These are phyloP conservation scores for Archips crataeganus DNA, from an alignment of 2,888 invertebrate species.

Conservation along the genomic window DNA sequence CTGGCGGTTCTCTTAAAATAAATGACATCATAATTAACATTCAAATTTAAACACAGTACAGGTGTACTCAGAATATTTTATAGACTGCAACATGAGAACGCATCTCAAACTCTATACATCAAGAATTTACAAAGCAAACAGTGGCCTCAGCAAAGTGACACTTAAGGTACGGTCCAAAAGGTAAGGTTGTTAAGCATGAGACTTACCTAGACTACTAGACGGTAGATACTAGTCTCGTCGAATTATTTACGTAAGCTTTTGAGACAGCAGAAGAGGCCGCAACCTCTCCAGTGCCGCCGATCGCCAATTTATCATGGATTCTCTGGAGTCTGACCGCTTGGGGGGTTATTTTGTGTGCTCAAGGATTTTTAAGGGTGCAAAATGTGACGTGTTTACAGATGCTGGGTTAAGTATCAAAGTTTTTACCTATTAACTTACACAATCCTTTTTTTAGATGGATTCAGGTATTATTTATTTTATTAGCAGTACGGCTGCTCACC, in stretches of 20 bases:
- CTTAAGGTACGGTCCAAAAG: slow-evolving; percentile 33
- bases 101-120: slow-evolving; percentile 10
- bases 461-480: too few relatives aligned
- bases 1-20: too few relatives aligned
- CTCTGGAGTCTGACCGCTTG: slow-evolving; percentile 49
- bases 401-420: too few relatives aligned
- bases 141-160: slow-evolving; percentile 9
- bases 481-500: too few relatives aligned
- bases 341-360: slow-evolving; percentile 48
- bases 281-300: slow-evolving; percentile 58
- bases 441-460: too few relatives aligned
- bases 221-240: slow-evolving; percentile 40
- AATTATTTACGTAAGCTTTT: slow-evolving; percentile 70
- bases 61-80: background rate
- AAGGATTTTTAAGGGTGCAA: slow-evolving; percentile 13
- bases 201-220: slow-evolving; percentile 11
- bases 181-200: slow-evolving; percentile 26
- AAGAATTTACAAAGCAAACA: slow-evolving; percentile 26
- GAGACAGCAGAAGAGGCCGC: slow-evolving; percentile 67
- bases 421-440: too few relatives aligned
- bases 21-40: too few relatives aligned
- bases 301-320: slow-evolving; percentile 68
- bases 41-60: too few relatives aligned
- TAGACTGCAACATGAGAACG: background rate
- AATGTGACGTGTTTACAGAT: background rate